A percentile compares a stretch with the other conserved stretches of the same genome.
phyloP scores from a whole-genome alignment of 2,888 invertebrate species.

The Drosophila mulleri region DNA sequence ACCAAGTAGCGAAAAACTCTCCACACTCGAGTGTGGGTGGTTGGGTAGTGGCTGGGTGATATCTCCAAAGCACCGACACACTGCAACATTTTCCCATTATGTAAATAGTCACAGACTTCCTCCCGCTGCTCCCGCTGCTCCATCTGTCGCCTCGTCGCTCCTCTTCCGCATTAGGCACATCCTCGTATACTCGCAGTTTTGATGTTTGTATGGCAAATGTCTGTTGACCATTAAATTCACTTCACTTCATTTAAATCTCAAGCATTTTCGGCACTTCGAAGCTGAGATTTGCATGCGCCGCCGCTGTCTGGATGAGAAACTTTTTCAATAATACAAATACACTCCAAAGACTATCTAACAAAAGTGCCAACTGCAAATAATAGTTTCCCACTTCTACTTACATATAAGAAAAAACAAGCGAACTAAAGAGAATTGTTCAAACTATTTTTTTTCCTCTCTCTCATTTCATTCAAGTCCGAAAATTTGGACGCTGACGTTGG shows the following conservation, averaged over 20 bases:
- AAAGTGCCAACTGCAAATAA: slow-evolving; percentile 78
- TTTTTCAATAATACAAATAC: slow-evolving; percentile 77
- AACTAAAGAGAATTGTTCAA: slow-evolving; percentile 24
- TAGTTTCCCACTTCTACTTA: slow-evolving; percentile 55
- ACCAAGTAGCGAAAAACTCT: slow-evolving; percentile 53
- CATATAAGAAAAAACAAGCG: slow-evolving; percentile 7
- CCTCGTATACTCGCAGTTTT: slow-evolving; percentile 37
- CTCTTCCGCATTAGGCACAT: slow-evolving; percentile 13
- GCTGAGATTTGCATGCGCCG: slow-evolving; percentile 56
- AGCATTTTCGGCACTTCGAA: slow-evolving; percentile 61
- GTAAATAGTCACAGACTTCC: slow-evolving; percentile 47
- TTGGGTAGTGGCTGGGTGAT: slow-evolving; percentile 4
- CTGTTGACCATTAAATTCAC: slow-evolving; percentile 82
- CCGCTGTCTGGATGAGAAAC: slow-evolving; percentile 41
- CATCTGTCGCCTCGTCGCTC: background rate
- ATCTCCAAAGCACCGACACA: background rate
- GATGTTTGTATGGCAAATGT: slow-evolving; percentile 68
- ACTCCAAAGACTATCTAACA: slow-evolving; percentile 50
- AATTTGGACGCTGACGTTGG: slow-evolving; percentile 61
- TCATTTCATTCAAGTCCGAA: slow-evolving; percentile 17
- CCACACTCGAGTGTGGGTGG: slow-evolving; percentile 23
- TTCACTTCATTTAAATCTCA: slow-evolving; percentile 82
- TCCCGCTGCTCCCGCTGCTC: background rate
- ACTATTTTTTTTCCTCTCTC: slow-evolving; percentile 16
- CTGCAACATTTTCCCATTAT: slow-evolving; percentile 57